phyloP scores from a whole-genome alignment of 2,113 vertebrate species.

The Gymnogyps californianus region DNA sequence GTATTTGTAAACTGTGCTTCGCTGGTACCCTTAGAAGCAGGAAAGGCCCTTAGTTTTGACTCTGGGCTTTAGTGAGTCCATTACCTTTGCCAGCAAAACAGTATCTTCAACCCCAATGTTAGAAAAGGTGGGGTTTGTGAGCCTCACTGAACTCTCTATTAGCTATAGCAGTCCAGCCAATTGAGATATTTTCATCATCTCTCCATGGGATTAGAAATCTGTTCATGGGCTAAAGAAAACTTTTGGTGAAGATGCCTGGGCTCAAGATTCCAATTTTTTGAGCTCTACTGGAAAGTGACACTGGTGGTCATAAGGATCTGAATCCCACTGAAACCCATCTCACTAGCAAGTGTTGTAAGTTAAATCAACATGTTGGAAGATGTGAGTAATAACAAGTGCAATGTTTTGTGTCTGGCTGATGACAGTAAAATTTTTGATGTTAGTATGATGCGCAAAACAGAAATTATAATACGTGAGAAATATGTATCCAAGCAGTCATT shows the following conservation, averaged over 20 bases:
- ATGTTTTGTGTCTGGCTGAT: not conserved
- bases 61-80: not conserved
- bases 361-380: not conserved
- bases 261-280: not conserved
- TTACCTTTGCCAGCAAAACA: not conserved
- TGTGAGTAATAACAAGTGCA: not conserved
- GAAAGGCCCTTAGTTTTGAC: not conserved
- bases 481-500: not conserved
- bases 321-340: not conserved
- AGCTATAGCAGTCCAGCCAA: not conserved
- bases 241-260: not conserved
- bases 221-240: not conserved
- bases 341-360: not conserved
- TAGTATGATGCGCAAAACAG: not conserved
- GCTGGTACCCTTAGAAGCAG: not conserved
- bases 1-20: not conserved
- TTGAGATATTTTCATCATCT: not conserved
- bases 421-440: not conserved
- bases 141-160: not conserved
- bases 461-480: not conserved
- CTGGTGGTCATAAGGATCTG: not conserved
- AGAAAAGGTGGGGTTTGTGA: not conserved
- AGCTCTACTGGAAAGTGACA: not conserved
- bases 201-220: not conserved
- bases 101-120: not conserved